phyloP scores from a whole-genome alignment of 2,113 vertebrate genomes.

The Ictalurus furcatus region DNA sequence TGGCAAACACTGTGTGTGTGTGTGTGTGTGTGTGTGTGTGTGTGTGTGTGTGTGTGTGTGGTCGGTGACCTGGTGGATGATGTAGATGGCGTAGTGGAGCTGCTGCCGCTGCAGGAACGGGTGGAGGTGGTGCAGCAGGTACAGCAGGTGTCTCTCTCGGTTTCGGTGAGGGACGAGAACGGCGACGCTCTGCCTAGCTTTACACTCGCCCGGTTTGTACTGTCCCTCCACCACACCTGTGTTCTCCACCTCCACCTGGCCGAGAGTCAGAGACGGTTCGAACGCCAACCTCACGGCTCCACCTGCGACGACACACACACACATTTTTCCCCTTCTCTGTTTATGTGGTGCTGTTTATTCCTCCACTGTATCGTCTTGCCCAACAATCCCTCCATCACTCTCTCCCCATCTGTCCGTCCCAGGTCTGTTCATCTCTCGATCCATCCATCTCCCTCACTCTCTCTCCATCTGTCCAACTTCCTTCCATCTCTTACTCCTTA shows the following conservation, averaged over 20 bases:
- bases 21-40: not conserved
- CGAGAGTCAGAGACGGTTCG: conserved; percentile 76
- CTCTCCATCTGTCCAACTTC: not conserved
- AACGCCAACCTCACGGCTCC: conserved; percentile 81
- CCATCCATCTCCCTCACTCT: not conserved
- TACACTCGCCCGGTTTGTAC: conserved; percentile 78
- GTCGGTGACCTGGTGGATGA: conserved; percentile 90
- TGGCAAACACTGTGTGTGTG: not conserved
- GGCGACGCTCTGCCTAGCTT: conserved; percentile 82
- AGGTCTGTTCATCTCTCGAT: not conserved
- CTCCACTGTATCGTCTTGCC: not conserved
- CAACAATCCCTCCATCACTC: not conserved
- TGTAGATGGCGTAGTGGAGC: conserved; percentile 88
- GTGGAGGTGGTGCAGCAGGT: conserved; percentile 83
- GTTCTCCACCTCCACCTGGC: conserved; percentile 81
- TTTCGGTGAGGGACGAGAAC: conserved; percentile 89
- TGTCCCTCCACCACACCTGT: conserved; percentile 73
- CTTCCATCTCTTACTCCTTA: no score
- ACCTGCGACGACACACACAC: conserved; percentile 63
- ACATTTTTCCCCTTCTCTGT: not conserved
- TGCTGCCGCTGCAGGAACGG: conserved; percentile 95
- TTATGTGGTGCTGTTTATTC: not conserved
- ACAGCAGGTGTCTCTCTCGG: conserved; percentile 88
- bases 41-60: not conserved
- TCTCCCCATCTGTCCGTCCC: no score